Base-by-base conservation (phyloP, 2,113 vertebrate genomes). In the Bombycilla garrulus region DNA sequence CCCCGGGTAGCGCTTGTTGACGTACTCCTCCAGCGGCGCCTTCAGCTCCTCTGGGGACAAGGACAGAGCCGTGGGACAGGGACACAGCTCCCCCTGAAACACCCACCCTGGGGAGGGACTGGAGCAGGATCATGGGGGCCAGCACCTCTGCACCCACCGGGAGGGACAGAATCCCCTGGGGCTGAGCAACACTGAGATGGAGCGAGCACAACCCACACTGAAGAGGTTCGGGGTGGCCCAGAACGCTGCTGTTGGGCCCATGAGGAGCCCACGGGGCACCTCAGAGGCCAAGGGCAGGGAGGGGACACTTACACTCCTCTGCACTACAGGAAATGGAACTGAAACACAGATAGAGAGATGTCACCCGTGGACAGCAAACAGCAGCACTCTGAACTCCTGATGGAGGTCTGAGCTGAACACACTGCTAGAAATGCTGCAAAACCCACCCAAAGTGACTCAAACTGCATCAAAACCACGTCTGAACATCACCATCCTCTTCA, bases 1-100 rank as follows among this genome's bases (percentile, higher is more conserved):
- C 40, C 99, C 99, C 0, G 99, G 99, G 97, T 99, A 99, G 26
- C 99, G 98, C 29, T 99, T 99, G 95, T 99, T 99, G 45, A 99
- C 98, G 0, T 99, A 99, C 15, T 99, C 99, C 82, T 99, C 99
- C 83, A 99, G 93, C 0, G 99, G 99, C 0, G 95, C 98, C 95
- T 99, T 99, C 97, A 99, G 98, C 94, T 99, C 99, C 97, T 99
- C 99, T 99, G 95, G 88, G 47, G 51, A 96, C 45, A 94, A 60
- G 38, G 28, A 36, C 73, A 95, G 51, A 69, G 38, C 9, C 65
- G 10, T 1, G 94, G 58, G 69, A 19, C 48, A 70, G 28, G 54
- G 60, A 38, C 58, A 25, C 11, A 51, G 29, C 35, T 58, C 38
- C 3, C 53, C 29, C 54, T 1, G 12, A 13, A 31, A 56, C 6